Percentiles rank a stretch among this genome's conserved stretches.
phyloP scores from a whole-genome alignment of 2,797 vertebrate species.

The Eospalax fontanierii region DNA sequence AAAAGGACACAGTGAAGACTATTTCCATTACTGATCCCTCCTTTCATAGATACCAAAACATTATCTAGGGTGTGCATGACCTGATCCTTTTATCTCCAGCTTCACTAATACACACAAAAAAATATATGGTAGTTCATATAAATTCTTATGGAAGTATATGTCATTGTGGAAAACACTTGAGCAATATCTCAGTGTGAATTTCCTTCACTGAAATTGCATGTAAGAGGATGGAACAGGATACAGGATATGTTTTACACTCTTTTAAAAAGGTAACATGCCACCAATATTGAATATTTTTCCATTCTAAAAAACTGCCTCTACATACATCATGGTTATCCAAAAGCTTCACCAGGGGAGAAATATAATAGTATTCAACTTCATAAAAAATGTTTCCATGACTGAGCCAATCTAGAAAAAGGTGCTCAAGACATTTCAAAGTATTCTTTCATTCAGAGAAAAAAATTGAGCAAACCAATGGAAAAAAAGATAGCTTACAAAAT shows the following conservation, averaged over 20 bases:
- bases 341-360: neutral
- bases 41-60: neutral
- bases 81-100: neutral
- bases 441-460: neutral
- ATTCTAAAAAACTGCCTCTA: neutral
- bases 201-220: neutral
- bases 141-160: neutral
- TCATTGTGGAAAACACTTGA: neutral
- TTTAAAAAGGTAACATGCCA: neutral
- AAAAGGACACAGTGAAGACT: neutral
- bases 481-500: neutral
- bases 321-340: neutral
- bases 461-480: neutral
- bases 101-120: neutral
- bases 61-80: neutral
- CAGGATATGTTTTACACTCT: neutral
- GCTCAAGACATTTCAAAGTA: neutral
- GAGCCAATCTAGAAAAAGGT: neutral
- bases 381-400: neutral
- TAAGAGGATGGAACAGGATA: neutral
- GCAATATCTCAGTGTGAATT: neutral
- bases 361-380: neutral
- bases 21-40: neutral
- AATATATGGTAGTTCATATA: neutral
- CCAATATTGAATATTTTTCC: neutral